Evolutionary conservation across 2,797 vertebrate genomes (phyloP).

Genomic region (Mus caroli): DNA sequence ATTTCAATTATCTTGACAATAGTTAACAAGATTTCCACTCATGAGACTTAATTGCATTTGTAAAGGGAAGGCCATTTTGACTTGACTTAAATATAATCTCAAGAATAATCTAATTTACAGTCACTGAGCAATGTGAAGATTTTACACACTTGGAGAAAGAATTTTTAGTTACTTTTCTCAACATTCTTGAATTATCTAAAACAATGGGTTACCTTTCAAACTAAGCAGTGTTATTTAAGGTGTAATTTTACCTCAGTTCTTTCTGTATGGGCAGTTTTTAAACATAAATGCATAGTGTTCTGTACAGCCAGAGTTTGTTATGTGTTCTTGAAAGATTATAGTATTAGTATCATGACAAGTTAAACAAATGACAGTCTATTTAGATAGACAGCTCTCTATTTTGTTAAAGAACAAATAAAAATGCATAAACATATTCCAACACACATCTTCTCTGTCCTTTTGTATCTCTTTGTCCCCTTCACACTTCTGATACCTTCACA

Average conservation of each 20-base stretch:
- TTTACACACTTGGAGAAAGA: slow-evolving; percentile 81
- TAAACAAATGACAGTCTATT: slow-evolving; percentile 7
- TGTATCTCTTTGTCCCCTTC: background rate
- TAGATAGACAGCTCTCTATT: background rate
- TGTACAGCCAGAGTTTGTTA: slow-evolving; percentile 24
- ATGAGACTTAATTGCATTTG: slow-evolving; percentile 85
- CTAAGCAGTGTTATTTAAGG: slow-evolving; percentile 59
- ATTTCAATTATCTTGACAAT: slow-evolving; percentile 88
- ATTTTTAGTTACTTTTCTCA: slow-evolving; percentile 71
- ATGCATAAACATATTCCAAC: background rate
- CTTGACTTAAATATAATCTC: slow-evolving; percentile 80
- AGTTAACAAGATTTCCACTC: slow-evolving; percentile 87
- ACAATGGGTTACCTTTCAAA: slow-evolving; percentile 58
- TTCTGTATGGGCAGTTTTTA: slow-evolving; percentile 59
- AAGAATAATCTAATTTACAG: slow-evolving; percentile 83
- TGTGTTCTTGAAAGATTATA: slow-evolving; percentile 40
- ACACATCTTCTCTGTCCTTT: background rate
- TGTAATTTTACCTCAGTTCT: slow-evolving; percentile 69
- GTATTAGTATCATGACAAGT: slow-evolving; percentile 40
- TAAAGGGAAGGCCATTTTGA: slow-evolving; percentile 83
- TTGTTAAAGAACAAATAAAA: slow-evolving; percentile 39
- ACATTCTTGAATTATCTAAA: slow-evolving; percentile 65
- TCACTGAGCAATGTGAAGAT: slow-evolving; percentile 72
- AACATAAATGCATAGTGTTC: background rate
- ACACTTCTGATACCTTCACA: background rate